Percentiles rank a stretch among this genome's conserved stretches.
phyloP scores from a whole-genome alignment of 2,888 invertebrate species.

The Drosophila parthenogenetica region DNA sequence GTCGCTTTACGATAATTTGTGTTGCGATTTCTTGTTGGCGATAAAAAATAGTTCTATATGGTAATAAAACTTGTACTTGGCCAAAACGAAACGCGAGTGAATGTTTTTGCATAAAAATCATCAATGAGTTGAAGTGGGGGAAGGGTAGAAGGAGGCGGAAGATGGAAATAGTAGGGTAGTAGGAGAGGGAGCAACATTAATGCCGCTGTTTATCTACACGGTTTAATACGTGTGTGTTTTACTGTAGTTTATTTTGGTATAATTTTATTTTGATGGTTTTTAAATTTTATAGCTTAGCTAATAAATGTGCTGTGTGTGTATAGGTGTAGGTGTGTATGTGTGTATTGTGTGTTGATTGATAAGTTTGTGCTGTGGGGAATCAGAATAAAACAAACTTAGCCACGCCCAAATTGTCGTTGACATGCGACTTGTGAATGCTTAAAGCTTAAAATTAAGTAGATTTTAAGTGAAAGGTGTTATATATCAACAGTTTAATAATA shows the following conservation, averaged over 20 bases:
- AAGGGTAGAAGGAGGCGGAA: neutral
- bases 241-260: conserved; percentile 38
- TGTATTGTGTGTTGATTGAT: conserved; percentile 47
- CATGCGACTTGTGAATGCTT: neutral
- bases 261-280: conserved; percentile 60
- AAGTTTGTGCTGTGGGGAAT: conserved; percentile 8
- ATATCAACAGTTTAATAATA: too few relatives aligned
- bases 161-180: neutral
- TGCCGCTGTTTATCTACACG: conserved; percentile 27
- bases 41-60: conserved; percentile 78
- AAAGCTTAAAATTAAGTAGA: neutral
- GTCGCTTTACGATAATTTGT: conserved; percentile 40
- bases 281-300: conserved; percentile 61
- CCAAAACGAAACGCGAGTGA: conserved; percentile 1
- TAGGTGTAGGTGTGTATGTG: conserved; percentile 22
- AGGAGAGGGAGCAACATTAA: conserved; percentile 1
- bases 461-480: neutral
- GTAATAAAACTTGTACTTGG: conserved; percentile 65
- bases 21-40: conserved; percentile 60
- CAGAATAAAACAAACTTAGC: neutral
- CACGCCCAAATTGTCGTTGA: conserved; percentile 4
- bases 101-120: conserved; percentile 62
- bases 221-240: conserved; percentile 12
- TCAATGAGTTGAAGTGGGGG: conserved; percentile 34
- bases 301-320: conserved; percentile 28